Percentiles rank a stretch among this genome's conserved stretches.
Conservation (phyloP, 1,140 invertebrate genomes). For the Ceratitis capitata region DNA sequence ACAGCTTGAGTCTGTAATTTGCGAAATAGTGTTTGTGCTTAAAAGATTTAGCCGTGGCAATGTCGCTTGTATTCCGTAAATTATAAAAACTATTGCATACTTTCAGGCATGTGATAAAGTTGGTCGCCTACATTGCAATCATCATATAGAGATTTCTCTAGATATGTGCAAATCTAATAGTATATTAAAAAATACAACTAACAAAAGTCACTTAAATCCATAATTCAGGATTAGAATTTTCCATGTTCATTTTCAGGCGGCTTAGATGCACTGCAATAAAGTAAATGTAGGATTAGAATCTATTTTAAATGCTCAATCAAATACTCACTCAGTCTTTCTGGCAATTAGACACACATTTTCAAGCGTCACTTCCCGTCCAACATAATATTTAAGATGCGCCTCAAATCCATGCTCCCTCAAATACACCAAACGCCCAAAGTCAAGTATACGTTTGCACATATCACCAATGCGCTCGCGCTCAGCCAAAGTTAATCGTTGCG, state of each 20-base stretch:
- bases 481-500: constrained; percentile 53
- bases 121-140: not conserved
- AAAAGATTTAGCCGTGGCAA: too few species aligned
- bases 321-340: not conserved
- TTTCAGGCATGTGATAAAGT: not conserved
- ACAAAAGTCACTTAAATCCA: too few species aligned
- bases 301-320: not conserved
- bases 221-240: not conserved
- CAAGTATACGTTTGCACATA: constrained; percentile 79
- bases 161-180: not conserved
- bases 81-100: not conserved
- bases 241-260: not conserved
- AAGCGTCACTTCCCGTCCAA: constrained; percentile 71
- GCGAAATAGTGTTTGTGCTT: too few species aligned
- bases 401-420: constrained; percentile 71
- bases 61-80: not conserved
- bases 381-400: constrained; percentile 73
- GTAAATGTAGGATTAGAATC: not conserved
- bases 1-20: too few species aligned
- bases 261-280: not conserved
- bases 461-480: constrained; percentile 74
- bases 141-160: not conserved
- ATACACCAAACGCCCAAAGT: constrained; percentile 77
- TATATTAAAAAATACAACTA: too few species aligned
- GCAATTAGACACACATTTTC: constrained; percentile 84